Conservation (phyloP, 2,797 vertebrate genomes). For the Periophthalmus magnuspinnatus region DNA sequence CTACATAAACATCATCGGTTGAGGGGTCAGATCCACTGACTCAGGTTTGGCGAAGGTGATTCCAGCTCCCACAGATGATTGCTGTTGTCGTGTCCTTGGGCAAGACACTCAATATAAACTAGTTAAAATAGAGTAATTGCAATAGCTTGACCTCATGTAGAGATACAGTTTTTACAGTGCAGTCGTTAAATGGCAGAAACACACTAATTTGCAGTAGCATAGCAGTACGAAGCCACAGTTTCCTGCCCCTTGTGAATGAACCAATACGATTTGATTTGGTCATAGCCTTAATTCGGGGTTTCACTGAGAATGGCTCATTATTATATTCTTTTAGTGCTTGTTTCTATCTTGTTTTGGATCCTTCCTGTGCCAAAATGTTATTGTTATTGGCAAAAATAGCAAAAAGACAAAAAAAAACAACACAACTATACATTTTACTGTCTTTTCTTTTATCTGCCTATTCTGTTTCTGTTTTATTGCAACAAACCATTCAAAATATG, state of each 20-base stretch:
- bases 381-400: constrained; percentile 47
- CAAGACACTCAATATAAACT: not conserved
- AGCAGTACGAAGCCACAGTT: constrained; percentile 42
- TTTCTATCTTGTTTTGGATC: constrained; percentile 37
- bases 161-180: not conserved
- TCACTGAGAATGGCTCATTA: constrained; percentile 17
- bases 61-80: too few relatives aligned
- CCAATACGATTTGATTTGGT: constrained; percentile 56
- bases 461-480: not conserved
- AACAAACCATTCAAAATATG: constrained; percentile 2
- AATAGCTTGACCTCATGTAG: not conserved
- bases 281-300: constrained; percentile 67
- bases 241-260: constrained; percentile 42
- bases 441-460: not conserved
- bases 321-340: constrained; percentile 29
- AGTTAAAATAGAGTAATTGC: not conserved
- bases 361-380: constrained; percentile 54
- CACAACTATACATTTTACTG: too few relatives aligned
- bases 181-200: not conserved
- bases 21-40: too few relatives aligned
- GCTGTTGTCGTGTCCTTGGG: too few relatives aligned
- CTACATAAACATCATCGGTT: too few relatives aligned
- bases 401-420: not conserved
- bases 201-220: constrained; percentile 39
- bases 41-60: too few relatives aligned